phyloP scores from a whole-genome alignment of 2,888 invertebrate species.

The Netelia inedita region DNA sequence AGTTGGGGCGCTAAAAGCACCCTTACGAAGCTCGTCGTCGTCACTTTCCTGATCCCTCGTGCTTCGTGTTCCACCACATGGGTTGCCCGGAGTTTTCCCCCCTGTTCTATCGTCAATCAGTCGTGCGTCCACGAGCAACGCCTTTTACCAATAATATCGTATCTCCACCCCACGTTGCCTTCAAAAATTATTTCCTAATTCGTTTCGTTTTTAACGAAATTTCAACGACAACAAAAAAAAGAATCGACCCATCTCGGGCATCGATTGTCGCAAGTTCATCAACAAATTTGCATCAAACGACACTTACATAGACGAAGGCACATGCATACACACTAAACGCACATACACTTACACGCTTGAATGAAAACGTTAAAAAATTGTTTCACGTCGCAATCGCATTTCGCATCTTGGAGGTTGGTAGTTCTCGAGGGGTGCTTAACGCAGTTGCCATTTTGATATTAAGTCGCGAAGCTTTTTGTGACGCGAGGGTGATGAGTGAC shows the following conservation, averaged over 20 bases:
- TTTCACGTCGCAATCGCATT: slow-evolving; percentile 42
- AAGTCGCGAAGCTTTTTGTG: slow-evolving; percentile 34
- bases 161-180: slow-evolving; percentile 62
- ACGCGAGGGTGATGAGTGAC: slow-evolving; percentile 4
- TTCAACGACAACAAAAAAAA: not conserved
- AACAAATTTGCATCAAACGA: not conserved
- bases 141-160: slow-evolving; percentile 56
- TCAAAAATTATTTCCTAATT: slow-evolving; percentile 13
- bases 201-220: not conserved
- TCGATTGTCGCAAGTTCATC: not conserved
- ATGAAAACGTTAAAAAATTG: slow-evolving; percentile 17
- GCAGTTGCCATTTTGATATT: slow-evolving; percentile 72
- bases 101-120: slow-evolving; percentile 56
- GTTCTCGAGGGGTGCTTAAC: slow-evolving; percentile 55
- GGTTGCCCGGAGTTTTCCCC: slow-evolving; percentile 73
- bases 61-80: slow-evolving; percentile 77
- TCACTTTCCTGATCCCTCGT: slow-evolving; percentile 76
- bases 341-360: not conserved
- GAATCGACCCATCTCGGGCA: not conserved
- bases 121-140: slow-evolving; percentile 62
- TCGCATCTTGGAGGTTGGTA: slow-evolving; percentile 42
- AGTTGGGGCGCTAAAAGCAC: slow-evolving; percentile 46
- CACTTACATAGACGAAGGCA: not conserved
- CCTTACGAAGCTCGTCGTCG: slow-evolving; percentile 45
- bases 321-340: not conserved